These are phyloP conservation scores for Tokudaia muenninki DNA, from an alignment of 2,797 vertebrate genomes.

Conservation along the genomic window DNA sequence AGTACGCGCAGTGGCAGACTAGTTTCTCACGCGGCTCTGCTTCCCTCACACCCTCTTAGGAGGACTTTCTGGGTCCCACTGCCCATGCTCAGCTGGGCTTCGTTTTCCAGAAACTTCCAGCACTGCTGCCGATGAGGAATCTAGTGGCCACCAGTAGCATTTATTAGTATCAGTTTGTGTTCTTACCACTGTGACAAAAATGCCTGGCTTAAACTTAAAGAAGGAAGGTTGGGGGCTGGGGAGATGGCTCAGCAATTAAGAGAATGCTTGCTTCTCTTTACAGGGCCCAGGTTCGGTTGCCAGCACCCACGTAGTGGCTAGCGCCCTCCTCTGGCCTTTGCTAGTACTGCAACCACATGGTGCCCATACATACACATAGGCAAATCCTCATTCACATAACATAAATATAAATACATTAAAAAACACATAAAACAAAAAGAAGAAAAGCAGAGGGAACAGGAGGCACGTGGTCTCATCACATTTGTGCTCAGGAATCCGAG, in stretches of 20 bases:
- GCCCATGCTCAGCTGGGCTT: neutral
- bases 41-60: neutral
- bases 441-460: neutral
- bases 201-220: neutral
- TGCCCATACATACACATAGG: neutral
- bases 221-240: no score
- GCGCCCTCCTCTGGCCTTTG: neutral
- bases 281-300: neutral
- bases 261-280: neutral
- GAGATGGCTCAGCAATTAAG: neutral
- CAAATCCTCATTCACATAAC: neutral
- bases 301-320: neutral
- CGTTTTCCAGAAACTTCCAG: neutral
- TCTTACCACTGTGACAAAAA: neutral
- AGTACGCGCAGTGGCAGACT: neutral
- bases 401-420: neutral
- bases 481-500: neutral
- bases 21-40: rapidly evolving
- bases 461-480: neutral
- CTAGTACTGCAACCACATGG: no score
- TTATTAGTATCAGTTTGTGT: neutral
- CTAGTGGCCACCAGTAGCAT: neutral
- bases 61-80: neutral
- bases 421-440: neutral
- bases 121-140: neutral